phyloP scores from a whole-genome alignment of 2,888 invertebrate genomes.

The Xestia c-nigrum region DNA sequence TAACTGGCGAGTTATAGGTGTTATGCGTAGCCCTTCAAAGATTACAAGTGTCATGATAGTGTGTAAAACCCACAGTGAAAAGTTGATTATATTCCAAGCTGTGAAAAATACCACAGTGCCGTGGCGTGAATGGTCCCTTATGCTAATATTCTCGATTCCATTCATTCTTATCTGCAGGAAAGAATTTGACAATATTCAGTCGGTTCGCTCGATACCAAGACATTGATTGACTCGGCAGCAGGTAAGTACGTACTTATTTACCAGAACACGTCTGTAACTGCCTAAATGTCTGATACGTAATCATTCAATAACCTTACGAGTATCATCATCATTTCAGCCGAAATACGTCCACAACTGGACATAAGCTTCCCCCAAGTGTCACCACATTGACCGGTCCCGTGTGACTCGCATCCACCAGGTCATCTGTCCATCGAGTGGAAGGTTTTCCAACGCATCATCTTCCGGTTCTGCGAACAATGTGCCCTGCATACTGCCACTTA shows the following conservation, averaged over 20 bases:
- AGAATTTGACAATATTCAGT: slow-evolving; percentile 16
- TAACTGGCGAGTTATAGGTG: not conserved
- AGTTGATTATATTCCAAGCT: not conserved
- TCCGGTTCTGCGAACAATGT: too few relatives aligned
- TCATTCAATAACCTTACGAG: too few relatives aligned
- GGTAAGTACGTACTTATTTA: not conserved
- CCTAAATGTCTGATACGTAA: too few relatives aligned
- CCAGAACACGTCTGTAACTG: too few relatives aligned
- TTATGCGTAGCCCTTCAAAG: not conserved
- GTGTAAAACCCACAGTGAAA: not conserved
- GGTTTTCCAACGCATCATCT: too few relatives aligned
- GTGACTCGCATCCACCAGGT: too few relatives aligned
- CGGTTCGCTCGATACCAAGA: not conserved
- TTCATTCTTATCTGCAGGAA: not conserved
- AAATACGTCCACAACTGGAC: too few relatives aligned
- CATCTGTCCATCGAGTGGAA: too few relatives aligned
- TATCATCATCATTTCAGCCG: too few relatives aligned
- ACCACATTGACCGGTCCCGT: too few relatives aligned
- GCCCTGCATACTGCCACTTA: too few relatives aligned
- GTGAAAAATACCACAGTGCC: slow-evolving; percentile 11
- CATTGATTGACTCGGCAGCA: not conserved
- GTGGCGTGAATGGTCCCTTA: slow-evolving; percentile 1
- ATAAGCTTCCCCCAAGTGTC: too few relatives aligned
- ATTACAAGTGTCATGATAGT: not conserved
- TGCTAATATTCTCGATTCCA: slow-evolving; percentile 20